These are phyloP conservation scores for Adelges cooleyi DNA, from an alignment of 1,140 invertebrate genomes.

Conservation along the genomic window DNA sequence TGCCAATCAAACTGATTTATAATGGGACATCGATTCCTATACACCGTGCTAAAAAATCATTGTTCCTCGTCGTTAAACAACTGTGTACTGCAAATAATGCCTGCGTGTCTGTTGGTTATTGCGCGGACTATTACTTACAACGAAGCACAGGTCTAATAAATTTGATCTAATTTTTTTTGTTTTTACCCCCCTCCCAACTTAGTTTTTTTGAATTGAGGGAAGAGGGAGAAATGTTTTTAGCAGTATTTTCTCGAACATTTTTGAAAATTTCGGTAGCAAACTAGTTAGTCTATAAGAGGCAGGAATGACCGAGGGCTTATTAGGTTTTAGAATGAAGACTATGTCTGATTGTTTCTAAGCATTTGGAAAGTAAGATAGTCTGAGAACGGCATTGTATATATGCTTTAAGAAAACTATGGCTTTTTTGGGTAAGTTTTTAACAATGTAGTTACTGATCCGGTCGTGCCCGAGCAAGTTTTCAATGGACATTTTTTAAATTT, in stretches of 20 bases:
- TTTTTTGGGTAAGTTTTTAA: not conserved
- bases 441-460: not conserved
- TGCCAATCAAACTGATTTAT: too few relatives aligned
- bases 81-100: too few relatives aligned
- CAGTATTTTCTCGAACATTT: constrained; percentile 33
- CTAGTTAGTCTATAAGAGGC: constrained; percentile 35
- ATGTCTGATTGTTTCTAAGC: constrained; percentile 37
- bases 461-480: constrained; percentile 13
- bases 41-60: too few relatives aligned
- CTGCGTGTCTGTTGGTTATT: too few relatives aligned
- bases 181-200: too few relatives aligned
- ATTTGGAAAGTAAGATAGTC: constrained; percentile 2
- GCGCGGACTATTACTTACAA: too few relatives aligned
- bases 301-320: constrained; percentile 29
- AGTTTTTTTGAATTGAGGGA: too few relatives aligned
- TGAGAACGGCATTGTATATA: constrained; percentile 18
- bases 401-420: not conserved
- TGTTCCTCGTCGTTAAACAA: too few relatives aligned
- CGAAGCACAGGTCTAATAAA: too few relatives aligned
- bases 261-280: constrained; percentile 33
- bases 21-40: too few relatives aligned
- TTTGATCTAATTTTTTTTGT: too few relatives aligned
- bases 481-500: not conserved
- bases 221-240: constrained; percentile 20
- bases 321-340: constrained; percentile 36